Base-by-base conservation (phyloP, 2,797 vertebrate species). In the Lindbergichthys nudifrons region DNA sequence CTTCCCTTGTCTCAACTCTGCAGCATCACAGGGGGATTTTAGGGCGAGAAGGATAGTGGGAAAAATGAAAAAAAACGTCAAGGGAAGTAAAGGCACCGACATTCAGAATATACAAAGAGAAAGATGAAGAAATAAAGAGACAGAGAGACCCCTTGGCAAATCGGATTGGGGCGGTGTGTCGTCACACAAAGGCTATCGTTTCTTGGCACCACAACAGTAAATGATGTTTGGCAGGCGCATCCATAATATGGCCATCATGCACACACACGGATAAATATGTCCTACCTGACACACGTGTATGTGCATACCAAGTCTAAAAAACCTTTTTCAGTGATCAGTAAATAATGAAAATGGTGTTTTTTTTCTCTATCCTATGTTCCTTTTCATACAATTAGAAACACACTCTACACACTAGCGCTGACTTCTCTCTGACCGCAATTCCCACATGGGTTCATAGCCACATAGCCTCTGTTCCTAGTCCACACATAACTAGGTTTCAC, bases 151-250 rank as follows among this genome's bases (percentile, higher is more conserved):
- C 72, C 60, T n/a, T 39, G 84, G 85, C 80, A 89, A 91, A 89
- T 87, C 53, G 51, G 80, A 89, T 83, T 84, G 88, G 72, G 82
- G 71, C 77, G 81, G 85, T 89, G 91, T 88, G 85, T 91, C 76
- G 84, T 89, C 89, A 89, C 83, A 89, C 81, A 85, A 88, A 89
- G 80, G 90, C 87, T 83, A 75, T 75, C 53, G 50, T 77, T 90
- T 82, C 61, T 78, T 91, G 88, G 88, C 90, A 84, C 59, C 70
- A 80, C 85, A 87, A 87, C 76, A 87, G 77, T 86, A 83, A 88
- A 87, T 81, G 67, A 87, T 88, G 89, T 92, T 92, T 92, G 91
- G 91, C 90, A 89, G 79, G 72, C 78, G 48, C 60, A 75, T 71
- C 72, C 71, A 76, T 68, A 79, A 65, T 84, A 85, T 83, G 84